phyloP scores from a whole-genome alignment of 2,888 invertebrate genomes.

The Lasioglossum pauxillum region DNA sequence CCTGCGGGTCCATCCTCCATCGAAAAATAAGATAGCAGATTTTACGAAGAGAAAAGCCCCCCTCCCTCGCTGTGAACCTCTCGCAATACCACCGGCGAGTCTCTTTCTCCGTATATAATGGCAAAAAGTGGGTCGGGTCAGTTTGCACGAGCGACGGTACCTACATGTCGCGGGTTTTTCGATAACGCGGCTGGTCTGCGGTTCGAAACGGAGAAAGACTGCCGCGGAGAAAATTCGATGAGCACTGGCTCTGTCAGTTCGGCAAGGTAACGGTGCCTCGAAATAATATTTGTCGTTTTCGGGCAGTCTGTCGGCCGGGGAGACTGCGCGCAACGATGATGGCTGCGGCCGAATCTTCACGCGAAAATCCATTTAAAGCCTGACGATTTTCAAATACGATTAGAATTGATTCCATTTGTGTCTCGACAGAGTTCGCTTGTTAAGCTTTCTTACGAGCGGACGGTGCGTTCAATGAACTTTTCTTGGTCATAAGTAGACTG shows the following conservation, averaged over 20 bases:
- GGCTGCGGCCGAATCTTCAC: not conserved
- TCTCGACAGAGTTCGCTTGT: not conserved
- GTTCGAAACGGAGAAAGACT: constrained; percentile 19
- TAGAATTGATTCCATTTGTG: no score
- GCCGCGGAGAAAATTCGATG: constrained; percentile 12
- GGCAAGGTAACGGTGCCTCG: not conserved
- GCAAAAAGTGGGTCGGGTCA: constrained; percentile 80
- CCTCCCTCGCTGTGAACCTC: constrained; percentile 52
- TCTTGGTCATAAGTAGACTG: no score
- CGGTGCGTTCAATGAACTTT: no score
- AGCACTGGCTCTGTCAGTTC: not conserved
- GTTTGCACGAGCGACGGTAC: constrained; percentile 56
- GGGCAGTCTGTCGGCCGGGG: not conserved
- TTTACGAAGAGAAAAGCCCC: constrained; percentile 75
- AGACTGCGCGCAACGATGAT: not conserved
- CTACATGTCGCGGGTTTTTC: constrained; percentile 59
- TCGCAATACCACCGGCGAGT: constrained; percentile 56
- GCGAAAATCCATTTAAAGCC: not conserved
- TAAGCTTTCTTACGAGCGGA: no score
- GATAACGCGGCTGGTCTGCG: constrained; percentile 56
- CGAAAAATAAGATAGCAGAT: constrained; percentile 70
- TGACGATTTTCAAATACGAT: no score
- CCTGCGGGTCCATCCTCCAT: constrained; percentile 63
- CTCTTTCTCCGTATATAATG: constrained; percentile 72
- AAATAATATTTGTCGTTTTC: constrained; percentile 3